Percentiles rank a stretch among this genome's conserved stretches.
phyloP scores from a whole-genome alignment of 2,888 invertebrate species.

The Tigriopus californicus region DNA sequence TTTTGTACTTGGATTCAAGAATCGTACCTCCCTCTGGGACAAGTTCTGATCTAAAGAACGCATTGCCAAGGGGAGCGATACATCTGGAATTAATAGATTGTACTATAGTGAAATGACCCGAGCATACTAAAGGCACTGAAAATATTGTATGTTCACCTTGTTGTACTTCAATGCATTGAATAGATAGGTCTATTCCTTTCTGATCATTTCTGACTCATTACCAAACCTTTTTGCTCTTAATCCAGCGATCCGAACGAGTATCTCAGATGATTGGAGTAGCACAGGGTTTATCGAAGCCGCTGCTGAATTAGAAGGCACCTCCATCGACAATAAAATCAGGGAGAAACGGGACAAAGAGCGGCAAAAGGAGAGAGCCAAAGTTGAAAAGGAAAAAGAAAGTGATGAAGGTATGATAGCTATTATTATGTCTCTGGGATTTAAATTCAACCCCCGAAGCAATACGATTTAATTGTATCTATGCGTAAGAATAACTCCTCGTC shows the following conservation, averaged over 20 bases:
- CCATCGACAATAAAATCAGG: conserved; percentile 17
- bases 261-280: conserved; percentile 16
- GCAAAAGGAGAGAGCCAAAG: conserved; percentile 15
- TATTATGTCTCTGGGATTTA: too few relatives aligned
- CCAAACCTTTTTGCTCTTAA: neutral
- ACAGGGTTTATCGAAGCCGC: conserved; percentile 17
- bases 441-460: too few relatives aligned
- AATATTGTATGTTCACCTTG: too few relatives aligned
- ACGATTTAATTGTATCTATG: too few relatives aligned
- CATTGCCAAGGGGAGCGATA: too few relatives aligned
- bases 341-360: conserved; percentile 14
- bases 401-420: conserved; percentile 29
- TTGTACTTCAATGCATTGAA: neutral
- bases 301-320: conserved; percentile 18
- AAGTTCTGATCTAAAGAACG: too few relatives aligned
- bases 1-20: neutral
- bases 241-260: conserved; percentile 13
- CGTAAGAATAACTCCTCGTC: too few relatives aligned
- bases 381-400: conserved; percentile 24
- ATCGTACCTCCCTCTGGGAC: too few relatives aligned
- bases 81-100: too few relatives aligned
- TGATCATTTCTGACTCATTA: neutral
- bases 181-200: neutral
- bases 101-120: too few relatives aligned
- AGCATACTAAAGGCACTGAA: too few relatives aligned